Base-by-base conservation (phyloP, 2,113 vertebrate species). In the Rhabdornis inornatus region DNA sequence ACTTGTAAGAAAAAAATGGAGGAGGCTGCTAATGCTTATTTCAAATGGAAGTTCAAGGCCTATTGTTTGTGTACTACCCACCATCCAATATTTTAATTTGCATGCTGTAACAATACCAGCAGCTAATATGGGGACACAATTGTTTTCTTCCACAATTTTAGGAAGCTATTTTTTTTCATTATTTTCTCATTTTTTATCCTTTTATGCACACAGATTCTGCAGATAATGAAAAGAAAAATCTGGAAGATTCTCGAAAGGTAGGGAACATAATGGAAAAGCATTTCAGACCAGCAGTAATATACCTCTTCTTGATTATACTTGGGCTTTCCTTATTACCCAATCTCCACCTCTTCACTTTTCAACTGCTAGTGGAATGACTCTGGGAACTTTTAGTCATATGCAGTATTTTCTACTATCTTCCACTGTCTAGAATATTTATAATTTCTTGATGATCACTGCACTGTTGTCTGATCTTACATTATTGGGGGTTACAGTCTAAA, bases 141-240 rank as follows among this genome's bases (percentile, higher is more conserved):
- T 97, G 91, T 95, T 94, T 95, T 89, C 61, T 95, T 92, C 74
- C 44, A 95, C 87, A 95, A 97, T 95, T 94, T 97, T 94, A 95
- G 95, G 95, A 96, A 92, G 69, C 3, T 40, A 40, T 40, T 84
- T 79, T 42, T 45, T 15, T 9, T 18, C 25, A 47, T 39, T 56
- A 44, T 50, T 60, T 83, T 94, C 72, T 60, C 65, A 80, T 94
- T 97, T 84, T 84, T 31, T 78, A 57, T 78, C 56, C 80, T 92
- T 91, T 89, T 87, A 92, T 91, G 88, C 25, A 82, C 49, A 91
- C 31, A 84, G 77, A 86, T 93, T 83, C 68, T 77, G 68, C 35
- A 92, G 89, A 94, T 82, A 96, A 76, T 57, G 30, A 70, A 72
- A 28, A 93, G 64, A 63, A 90, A 87, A 94, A 75, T 78, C 80